phyloP scores from a whole-genome alignment of 2,888 invertebrate species.

The Nemapogon koenigi region DNA sequence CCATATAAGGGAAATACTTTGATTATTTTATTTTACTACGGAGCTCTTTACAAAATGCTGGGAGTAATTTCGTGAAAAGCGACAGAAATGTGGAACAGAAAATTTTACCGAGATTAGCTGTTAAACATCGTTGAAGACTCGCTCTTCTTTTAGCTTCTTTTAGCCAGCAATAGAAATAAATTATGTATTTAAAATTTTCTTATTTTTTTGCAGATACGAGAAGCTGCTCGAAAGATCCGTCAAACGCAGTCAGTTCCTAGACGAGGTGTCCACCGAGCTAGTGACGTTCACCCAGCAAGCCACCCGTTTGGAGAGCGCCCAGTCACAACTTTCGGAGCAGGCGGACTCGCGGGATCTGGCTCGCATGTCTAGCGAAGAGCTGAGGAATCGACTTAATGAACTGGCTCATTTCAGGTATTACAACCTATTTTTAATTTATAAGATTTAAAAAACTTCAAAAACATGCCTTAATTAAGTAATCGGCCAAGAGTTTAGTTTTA shows the following conservation, averaged over 20 bases:
- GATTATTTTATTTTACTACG: no score
- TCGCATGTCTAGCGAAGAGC: slow-evolving; percentile 70
- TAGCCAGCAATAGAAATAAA: no score
- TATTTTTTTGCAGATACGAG: slow-evolving; percentile 73
- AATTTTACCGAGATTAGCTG: slow-evolving; percentile 10
- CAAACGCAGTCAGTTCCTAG: slow-evolving; percentile 82
- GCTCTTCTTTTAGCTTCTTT: no score
- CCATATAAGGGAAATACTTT: no score
- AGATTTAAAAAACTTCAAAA: no score
- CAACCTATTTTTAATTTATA: not conserved
- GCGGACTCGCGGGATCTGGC: slow-evolving; percentile 76
- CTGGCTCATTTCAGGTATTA: slow-evolving; percentile 60
- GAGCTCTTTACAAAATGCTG: no score
- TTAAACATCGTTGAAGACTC: no score
- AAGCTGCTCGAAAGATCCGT: slow-evolving; percentile 81
- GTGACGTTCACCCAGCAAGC: slow-evolving; percentile 72
- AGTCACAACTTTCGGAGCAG: slow-evolving; percentile 71
- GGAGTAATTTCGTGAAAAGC: no score
- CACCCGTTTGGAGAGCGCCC: slow-evolving; percentile 75
- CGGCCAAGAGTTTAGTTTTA: no score
- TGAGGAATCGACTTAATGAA: slow-evolving; percentile 43
- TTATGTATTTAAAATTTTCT: no score
- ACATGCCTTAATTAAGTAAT: no score
- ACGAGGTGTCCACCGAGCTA: slow-evolving; percentile 76
- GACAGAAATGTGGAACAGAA: slow-evolving; percentile 5